Base-by-base conservation (phyloP, 1,140 invertebrate genomes). In the Papilio polytes region DNA sequence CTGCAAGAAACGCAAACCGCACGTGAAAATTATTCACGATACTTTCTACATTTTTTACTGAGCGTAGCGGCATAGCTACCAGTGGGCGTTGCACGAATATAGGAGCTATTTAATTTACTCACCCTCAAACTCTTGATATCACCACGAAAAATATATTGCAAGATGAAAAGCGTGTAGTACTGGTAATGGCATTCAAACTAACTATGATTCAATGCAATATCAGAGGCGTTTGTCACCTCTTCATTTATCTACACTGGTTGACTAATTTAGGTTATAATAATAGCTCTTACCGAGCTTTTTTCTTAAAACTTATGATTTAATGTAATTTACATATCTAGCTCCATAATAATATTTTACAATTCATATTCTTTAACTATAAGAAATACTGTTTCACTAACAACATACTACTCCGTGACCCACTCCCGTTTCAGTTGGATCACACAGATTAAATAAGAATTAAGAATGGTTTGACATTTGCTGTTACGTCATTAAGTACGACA, bases 201-300 rank as follows among this genome's bases (percentile, higher is more conserved):
- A 82, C 83, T 78, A 85, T 53, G 76, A 82, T 82, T 80, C 80
- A 85, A 80, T 81, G 48, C 80, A 84, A 85, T 85, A 83, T 78
- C 80, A 59, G 82, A 83, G 84, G 82, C 84, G 83, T 86, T 88
- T 87, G 88, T 89, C 88, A 89, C 85, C 88, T 87, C 83, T 88
- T 89, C 85, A 89, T 89, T 89, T 86, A 89, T 84, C 86, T 86
- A 78, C 74, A 84, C 81, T 88, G 74, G 87, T 84, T 91, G 88
- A 92, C 88, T 91, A 91, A 88, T 89, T 89, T 91, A 91, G 90
- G 91, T 92, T 92, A 92, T 90, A 89, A 90, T 91, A 88, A 91
- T 92, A 91, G 89, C 85, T 87, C 83, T 84, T 80, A 82, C 81
- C 66, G 80, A 79, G 78, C 80, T 59, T 85, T 84, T 82, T 26